Base-by-base conservation (phyloP, 2,888 invertebrate genomes). In the Stenchaetothrips biformis region DNA sequence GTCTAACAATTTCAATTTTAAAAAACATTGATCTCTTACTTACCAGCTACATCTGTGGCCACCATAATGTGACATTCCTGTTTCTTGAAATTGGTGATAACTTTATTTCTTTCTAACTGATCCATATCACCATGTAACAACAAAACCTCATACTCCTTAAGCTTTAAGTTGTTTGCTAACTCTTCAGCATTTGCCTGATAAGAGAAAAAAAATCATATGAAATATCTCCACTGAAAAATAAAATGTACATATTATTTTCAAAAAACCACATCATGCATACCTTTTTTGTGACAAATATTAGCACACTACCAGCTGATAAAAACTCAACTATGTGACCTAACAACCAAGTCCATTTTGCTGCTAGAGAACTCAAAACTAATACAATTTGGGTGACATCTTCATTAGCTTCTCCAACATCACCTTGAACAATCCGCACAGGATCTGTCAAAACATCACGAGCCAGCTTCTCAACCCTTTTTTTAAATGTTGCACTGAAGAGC, bases 211-310 rank as follows among this genome's bases (percentile, higher is more conserved):
- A n/a, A n/a, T n/a, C n/a, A n/a, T 16, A 53, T 48, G 16, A 27
- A 80, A 78, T 74, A 62, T 59, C 18, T 8, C 8, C 2, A 78
- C 13, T 6, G 6, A n/a, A n/a, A 78, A 78, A 78, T n/a, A 74
- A 27, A 21, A 27, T 11, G 3, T 16, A 78, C 0, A 37, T n/a
- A 25, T 18, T 62, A 37, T 18, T 6, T 67, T 74, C 7, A 27
- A 21, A 77, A 59, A 25, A n/a, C n/a, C n/a, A n/a, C 37, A 37
- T 2, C 37, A 37, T 25, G 79, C 83, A 83, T 86, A 93, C 91
- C 90, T 99, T 99, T 88, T 98, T 97, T 0, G 99, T 99, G 2
- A 99, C 99, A 88, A 99, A 99, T 84, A 99, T 94, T 27, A 99
- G 89, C 6, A 99, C 92, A 85, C 96, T 97, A 25, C 99, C 99